Conservation (phyloP, 2,797 vertebrate species). For the Spatula versicolor region DNA sequence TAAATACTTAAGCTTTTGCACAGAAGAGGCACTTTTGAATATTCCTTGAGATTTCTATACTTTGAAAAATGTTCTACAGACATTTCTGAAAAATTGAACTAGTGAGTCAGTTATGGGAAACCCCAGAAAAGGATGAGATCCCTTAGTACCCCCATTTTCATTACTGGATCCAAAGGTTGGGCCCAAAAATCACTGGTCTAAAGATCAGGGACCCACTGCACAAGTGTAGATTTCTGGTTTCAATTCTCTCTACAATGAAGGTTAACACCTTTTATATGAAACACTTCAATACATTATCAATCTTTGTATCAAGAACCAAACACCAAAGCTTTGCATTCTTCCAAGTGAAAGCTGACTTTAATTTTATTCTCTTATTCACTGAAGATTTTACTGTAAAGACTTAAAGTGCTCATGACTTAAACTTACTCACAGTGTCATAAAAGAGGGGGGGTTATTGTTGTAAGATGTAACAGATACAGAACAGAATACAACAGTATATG, state of each 20-base stretch:
- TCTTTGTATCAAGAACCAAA: not conserved
- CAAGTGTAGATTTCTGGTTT: not conserved
- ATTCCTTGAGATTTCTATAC: not conserved
- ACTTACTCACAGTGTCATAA: accelerated
- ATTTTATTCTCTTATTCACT: not conserved
- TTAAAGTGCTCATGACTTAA: not conserved
- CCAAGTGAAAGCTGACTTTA: not conserved
- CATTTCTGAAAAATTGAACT: not conserved
- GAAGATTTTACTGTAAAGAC: not conserved
- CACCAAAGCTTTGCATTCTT: not conserved
- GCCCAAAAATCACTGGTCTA: not conserved
- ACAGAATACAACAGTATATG: accelerated
- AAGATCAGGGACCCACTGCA: not conserved
- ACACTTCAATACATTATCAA: not conserved
- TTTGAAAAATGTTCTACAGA: not conserved
- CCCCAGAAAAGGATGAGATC: not conserved
- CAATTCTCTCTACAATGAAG: not conserved
- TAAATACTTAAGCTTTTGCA: not conserved
- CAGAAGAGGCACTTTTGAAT: not conserved
- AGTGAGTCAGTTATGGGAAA: not conserved
- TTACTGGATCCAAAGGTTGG: not conserved
- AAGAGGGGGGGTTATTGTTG: not conserved
- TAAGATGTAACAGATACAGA: not conserved
- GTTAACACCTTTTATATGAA: not conserved
- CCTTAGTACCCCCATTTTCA: not conserved